Base-by-base conservation (phyloP, 2,888 invertebrate species). In the Tipula vernalis region DNA sequence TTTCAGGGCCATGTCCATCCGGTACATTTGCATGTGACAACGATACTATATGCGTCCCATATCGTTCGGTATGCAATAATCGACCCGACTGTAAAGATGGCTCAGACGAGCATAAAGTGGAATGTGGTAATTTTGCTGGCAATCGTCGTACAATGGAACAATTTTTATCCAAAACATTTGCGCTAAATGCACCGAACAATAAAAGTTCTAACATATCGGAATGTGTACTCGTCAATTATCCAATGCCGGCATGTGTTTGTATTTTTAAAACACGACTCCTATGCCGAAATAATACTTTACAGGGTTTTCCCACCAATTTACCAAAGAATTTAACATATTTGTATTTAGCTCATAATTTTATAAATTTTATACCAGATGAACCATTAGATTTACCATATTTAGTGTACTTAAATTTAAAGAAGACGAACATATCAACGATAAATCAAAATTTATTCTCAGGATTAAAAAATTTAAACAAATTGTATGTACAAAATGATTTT, bases 1-100 rank as follows among this genome's bases (percentile, higher is more conserved):
- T 87, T 87, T 5, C 89, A 93, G 93, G 93, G 88, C 90, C 91
- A 71, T 93, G 93, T 89, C 92, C 93, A 90, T 90, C 89, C 91
- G 93, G 93, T 88, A 92, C 93, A 85, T 93, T 93, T 89, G 90
- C 92, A 84, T 94, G 94, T 88, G 90, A 91, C 87, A 92, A 93
- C 89, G 92, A 91, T 86, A 91, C 91, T 6, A 88, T 91, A 87
- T 94, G 94, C 89, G 91, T 94, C 87, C 92, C 93, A 8, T 93
- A 93, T 89, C 91, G 92, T 87, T 91, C 91, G 88, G 92, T 93
- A 90, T 94, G 94, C 89, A 92, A 94, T 89, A 90, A 91, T 10
- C 89, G 90, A 83, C 15, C 6, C 5, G 93, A 94, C 88, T 94
- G 94, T 88, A 87, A 86, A 88, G 89, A 91, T 91, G 89, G 89